A percentile compares a stretch with the other conserved stretches of the same genome.
Evolutionary conservation across 2,797 vertebrate genomes (phyloP).

Genomic region (Pseudotriccus pelzelni): DNA sequence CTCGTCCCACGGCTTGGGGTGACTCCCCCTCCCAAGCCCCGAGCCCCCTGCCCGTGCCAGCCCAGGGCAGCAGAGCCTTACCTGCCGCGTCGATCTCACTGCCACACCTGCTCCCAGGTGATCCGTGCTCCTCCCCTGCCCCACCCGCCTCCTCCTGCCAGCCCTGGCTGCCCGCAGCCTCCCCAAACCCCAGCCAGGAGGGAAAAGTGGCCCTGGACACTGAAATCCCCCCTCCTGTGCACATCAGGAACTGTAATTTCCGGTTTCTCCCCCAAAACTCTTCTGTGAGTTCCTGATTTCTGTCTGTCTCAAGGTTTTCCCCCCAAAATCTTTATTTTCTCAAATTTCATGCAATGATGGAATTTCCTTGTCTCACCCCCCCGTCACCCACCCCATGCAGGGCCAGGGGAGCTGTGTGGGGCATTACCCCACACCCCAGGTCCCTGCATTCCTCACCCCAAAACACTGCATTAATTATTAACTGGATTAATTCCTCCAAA

Average conservation of each 20-base stretch:
- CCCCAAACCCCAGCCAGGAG: too few species aligned
- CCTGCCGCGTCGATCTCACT: neutral
- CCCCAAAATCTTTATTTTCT: neutral
- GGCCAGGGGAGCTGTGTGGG: neutral
- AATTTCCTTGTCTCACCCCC: neutral
- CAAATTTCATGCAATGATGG: neutral
- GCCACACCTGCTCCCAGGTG: slow-evolving; percentile 2
- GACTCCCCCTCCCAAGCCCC: neutral
- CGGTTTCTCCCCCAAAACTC: neutral
- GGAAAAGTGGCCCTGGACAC: too few species aligned
- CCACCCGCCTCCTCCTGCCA: neutral
- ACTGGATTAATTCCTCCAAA: neutral
- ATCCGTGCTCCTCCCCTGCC: slow-evolving; percentile 27
- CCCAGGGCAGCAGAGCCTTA: neutral
- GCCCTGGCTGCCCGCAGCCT: neutral
- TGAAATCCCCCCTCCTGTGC: neutral
- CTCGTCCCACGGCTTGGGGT: rapidly evolving
- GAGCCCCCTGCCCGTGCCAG: neutral
- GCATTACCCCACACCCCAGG: rapidly evolving
- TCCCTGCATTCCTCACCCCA: neutral
- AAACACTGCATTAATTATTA: neutral
- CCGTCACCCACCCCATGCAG: rapidly evolving
- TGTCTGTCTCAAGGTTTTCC: rapidly evolving
- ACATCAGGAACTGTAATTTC: rapidly evolving
- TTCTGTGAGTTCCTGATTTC: neutral